phyloP scores from a whole-genome alignment of 2,113 vertebrate species.

The Bostrychus sinensis region DNA sequence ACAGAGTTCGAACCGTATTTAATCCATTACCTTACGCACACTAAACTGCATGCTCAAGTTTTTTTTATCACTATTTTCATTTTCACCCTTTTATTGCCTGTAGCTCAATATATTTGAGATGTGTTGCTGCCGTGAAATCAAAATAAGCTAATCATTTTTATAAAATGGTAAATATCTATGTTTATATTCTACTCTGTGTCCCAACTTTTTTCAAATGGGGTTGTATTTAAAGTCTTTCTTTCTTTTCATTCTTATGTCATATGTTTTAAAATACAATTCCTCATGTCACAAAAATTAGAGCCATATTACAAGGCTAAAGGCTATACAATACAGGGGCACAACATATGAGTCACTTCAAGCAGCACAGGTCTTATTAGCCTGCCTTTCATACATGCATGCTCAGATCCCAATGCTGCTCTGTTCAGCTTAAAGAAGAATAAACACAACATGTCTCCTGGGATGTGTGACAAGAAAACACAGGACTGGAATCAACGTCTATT shows the following conservation, averaged over 20 bases:
- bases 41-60: no score
- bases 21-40: no score
- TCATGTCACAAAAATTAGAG: background rate
- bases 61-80: no score
- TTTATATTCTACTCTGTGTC: no score
- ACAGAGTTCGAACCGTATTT: no score
- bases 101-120: no score
- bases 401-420: slow-evolving; percentile 9
- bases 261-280: background rate
- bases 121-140: no score
- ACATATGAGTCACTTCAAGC: slow-evolving; percentile 20
- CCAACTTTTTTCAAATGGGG: no score
- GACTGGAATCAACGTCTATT: slow-evolving; percentile 20
- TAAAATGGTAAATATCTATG: no score
- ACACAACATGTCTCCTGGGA: slow-evolving; percentile 12
- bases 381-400: slow-evolving; percentile 3
- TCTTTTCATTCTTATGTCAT: background rate
- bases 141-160: no score
- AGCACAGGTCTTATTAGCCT: background rate
- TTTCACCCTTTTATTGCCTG: no score
- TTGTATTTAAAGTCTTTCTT: background rate
- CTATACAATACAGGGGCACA: background rate
- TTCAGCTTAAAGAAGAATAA: slow-evolving; percentile 2
- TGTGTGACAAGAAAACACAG: slow-evolving; percentile 26
- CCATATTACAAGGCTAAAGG: background rate